These are phyloP conservation scores for Timema cristinae DNA, from an alignment of 2,888 invertebrate genomes.

Conservation along the genomic window DNA sequence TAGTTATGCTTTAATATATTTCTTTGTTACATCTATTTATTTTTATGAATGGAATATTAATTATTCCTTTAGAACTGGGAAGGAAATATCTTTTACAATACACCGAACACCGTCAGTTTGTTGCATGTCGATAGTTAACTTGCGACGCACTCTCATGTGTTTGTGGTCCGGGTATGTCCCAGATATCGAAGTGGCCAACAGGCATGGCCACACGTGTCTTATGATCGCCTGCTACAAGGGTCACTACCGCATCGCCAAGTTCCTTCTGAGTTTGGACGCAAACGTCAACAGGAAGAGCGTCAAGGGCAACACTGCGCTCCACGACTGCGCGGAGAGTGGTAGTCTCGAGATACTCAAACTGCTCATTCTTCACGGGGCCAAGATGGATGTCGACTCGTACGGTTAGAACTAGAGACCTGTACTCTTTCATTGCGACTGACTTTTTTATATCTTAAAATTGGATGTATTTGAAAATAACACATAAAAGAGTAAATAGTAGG, in stretches of 20 bases:
- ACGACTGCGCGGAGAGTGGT: constrained; percentile 96
- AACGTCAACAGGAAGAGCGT: constrained; percentile 90
- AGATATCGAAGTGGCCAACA: constrained; percentile 94
- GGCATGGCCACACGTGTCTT: constrained; percentile 93
- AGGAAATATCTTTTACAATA: too few species aligned
- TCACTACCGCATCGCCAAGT: constrained; percentile 85
- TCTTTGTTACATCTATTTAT: too few species aligned
- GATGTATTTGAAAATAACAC: neutral
- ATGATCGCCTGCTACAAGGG: constrained; percentile 99
- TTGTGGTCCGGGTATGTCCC: constrained; percentile 38
- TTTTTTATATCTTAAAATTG: neutral
- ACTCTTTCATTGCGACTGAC: too few species aligned
- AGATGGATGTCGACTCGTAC: constrained; percentile 91
- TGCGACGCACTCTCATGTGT: too few species aligned
- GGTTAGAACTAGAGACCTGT: constrained; percentile 51
- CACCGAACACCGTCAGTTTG: too few species aligned
- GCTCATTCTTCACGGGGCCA: constrained; percentile 80
- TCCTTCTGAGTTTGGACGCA: constrained; percentile 78
- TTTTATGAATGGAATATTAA: too few species aligned
- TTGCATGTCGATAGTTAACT: too few species aligned
- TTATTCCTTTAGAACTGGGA: too few species aligned
- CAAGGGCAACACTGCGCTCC: constrained; percentile 93
- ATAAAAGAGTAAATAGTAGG: too few species aligned
- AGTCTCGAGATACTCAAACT: constrained; percentile 88
- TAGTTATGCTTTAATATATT: too few species aligned